Evolutionary conservation across 2,797 vertebrate genomes (phyloP).

Genomic region (Oryzias sinensis): DNA sequence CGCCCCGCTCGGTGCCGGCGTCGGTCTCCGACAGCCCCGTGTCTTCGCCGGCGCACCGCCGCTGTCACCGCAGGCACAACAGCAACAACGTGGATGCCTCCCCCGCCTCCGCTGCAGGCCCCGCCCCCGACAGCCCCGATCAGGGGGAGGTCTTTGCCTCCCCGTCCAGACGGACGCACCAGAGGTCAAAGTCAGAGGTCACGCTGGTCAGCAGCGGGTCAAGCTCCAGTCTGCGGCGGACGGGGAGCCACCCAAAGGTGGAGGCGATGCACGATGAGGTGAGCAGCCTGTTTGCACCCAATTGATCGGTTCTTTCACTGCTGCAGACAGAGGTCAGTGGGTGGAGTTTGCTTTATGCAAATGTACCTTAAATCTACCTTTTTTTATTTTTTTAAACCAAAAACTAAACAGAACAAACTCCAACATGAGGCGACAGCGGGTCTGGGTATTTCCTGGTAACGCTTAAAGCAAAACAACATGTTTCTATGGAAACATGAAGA

Average conservation of each 20-base stretch:
- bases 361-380: neutral
- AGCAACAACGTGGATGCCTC: constrained; percentile 45
- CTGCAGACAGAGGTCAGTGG: neutral
- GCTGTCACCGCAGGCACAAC: constrained; percentile 50
- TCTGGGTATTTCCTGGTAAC: too few species aligned
- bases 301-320: neutral
- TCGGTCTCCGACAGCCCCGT: constrained; percentile 50
- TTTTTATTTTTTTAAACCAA: neutral
- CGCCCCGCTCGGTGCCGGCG: accelerated
- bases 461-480: too few species aligned
- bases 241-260: constrained; percentile 92
- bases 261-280: constrained; percentile 91
- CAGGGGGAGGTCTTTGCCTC: constrained; percentile 78
- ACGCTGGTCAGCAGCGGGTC: constrained; percentile 80
- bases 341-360: neutral
- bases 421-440: too few species aligned
- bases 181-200: constrained; percentile 95
- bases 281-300: constrained; percentile 35
- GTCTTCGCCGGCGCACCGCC: constrained; percentile 41
- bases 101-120: constrained; percentile 38
- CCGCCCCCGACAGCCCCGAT: neutral
- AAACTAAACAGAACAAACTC: too few species aligned
- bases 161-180: constrained; percentile 91
- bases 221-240: constrained; percentile 85
- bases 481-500: too few species aligned